Conservation (phyloP, 1,140 invertebrate species). For the Lethocerus indicus region DNA sequence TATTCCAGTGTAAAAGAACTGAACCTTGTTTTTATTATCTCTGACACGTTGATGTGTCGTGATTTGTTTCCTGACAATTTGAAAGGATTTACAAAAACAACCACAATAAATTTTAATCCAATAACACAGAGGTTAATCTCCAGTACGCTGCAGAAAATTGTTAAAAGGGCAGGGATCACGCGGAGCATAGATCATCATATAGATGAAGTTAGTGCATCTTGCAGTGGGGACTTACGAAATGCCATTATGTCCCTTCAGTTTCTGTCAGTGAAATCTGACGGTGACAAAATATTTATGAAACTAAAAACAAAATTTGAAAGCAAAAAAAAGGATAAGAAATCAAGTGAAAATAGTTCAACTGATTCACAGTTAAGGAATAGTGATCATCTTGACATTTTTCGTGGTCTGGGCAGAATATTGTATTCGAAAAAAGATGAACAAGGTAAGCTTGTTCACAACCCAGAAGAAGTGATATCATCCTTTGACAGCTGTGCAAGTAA, state of each 20-base stretch:
- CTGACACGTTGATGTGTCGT: constrained; percentile 1
- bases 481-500: constrained; percentile 4
- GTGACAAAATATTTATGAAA: background rate
- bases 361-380: too few species aligned
- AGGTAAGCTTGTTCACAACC: constrained; percentile 4
- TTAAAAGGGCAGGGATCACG: background rate
- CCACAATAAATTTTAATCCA: constrained; percentile 10
- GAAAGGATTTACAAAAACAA: background rate
- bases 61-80: constrained; percentile 8
- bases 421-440: constrained; percentile 8
- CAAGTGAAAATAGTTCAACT: background rate
- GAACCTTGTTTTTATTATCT: constrained; percentile 7
- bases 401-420: constrained; percentile 9
- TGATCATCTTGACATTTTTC: constrained; percentile 10
- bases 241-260: constrained; percentile 8
- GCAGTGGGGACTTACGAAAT: constrained; percentile 12
- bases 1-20: background rate
- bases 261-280: background rate
- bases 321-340: background rate
- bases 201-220: background rate
- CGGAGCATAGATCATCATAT: background rate
- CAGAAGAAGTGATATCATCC: background rate
- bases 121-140: constrained; percentile 5
- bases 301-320: background rate
- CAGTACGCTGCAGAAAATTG: background rate